phyloP scores from a whole-genome alignment of 2,888 invertebrate species.

The Himalopsyche japonica region DNA sequence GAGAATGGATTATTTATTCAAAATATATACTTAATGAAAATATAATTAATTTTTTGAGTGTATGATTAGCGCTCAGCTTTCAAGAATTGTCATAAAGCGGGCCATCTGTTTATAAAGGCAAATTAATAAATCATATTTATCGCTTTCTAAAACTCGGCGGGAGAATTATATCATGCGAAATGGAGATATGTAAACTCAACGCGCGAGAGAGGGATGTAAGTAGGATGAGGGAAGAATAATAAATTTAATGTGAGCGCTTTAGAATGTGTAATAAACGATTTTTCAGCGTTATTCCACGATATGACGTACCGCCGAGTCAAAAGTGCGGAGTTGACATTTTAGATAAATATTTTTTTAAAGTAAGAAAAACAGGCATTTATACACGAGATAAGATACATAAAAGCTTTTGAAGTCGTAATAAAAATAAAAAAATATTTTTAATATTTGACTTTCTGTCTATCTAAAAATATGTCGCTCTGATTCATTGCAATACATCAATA shows the following conservation, averaged over 20 bases:
- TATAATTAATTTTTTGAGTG: too few relatives aligned
- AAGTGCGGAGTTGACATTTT: neutral
- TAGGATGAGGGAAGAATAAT: neutral
- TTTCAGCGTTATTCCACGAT: slow-evolving; percentile 8
- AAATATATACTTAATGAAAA: too few relatives aligned
- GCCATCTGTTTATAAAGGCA: slow-evolving; percentile 38
- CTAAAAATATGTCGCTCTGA: too few relatives aligned
- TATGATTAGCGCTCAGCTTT: neutral
- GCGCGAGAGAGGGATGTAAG: neutral
- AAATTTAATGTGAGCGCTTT: slow-evolving; percentile 8
- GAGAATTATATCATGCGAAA: slow-evolving; percentile 9
- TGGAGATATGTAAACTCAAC: neutral
- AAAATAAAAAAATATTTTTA: too few relatives aligned
- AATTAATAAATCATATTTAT: slow-evolving; percentile 40
- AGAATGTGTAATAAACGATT: slow-evolving; percentile 26
- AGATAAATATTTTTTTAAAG: neutral
- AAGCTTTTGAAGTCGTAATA: too few relatives aligned
- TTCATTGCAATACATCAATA: too few relatives aligned
- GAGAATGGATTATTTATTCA: too few relatives aligned
- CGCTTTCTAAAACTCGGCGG: slow-evolving; percentile 30
- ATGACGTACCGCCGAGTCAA: neutral
- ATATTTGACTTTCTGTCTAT: too few relatives aligned
- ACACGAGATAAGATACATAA: too few relatives aligned
- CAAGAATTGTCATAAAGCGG: neutral
- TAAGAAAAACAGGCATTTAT: too few relatives aligned